A percentile compares a stretch with the other conserved stretches of the same genome.
Evolutionary conservation across 2,797 vertebrate species (phyloP).

Genomic region (Pseudomugil gertrudae): DNA sequence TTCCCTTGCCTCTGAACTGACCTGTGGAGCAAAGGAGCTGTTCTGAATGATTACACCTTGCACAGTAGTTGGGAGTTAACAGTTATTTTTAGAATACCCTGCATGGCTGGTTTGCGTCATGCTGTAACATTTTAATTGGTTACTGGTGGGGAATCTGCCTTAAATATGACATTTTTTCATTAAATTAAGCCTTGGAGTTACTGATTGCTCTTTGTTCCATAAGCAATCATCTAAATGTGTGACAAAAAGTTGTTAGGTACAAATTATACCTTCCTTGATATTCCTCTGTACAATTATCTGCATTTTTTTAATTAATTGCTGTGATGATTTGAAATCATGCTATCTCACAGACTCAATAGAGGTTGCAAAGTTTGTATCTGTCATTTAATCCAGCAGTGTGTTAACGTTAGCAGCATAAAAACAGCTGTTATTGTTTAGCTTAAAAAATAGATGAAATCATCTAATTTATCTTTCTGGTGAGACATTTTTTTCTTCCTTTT

Average conservation of each 20-base stretch:
- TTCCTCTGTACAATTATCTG: constrained; percentile 30
- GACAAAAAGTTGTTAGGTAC: constrained; percentile 23
- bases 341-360: no score
- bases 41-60: constrained; percentile 43
- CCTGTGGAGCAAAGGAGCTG: constrained; percentile 27
- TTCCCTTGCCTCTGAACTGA: constrained; percentile 30
- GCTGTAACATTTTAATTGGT: constrained; percentile 55
- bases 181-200: constrained; percentile 17
- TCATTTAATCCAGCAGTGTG: no score
- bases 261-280: constrained; percentile 17
- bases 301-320: constrained; percentile 45
- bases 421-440: no score
- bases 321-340: constrained; percentile 38
- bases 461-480: background rate
- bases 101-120: constrained; percentile 53
- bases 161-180: constrained; percentile 4
- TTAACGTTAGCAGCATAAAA: no score
- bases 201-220: constrained; percentile 40
- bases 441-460: no score
- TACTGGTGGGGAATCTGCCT: constrained; percentile 45
- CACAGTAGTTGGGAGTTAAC: constrained; percentile 43
- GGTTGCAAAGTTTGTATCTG: no score
- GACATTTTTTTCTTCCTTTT: background rate
- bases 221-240: constrained; percentile 27
- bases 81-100: constrained; percentile 48